Conservation (phyloP, 92 coral and sea anemone species). For the Ricordea florida region DNA sequence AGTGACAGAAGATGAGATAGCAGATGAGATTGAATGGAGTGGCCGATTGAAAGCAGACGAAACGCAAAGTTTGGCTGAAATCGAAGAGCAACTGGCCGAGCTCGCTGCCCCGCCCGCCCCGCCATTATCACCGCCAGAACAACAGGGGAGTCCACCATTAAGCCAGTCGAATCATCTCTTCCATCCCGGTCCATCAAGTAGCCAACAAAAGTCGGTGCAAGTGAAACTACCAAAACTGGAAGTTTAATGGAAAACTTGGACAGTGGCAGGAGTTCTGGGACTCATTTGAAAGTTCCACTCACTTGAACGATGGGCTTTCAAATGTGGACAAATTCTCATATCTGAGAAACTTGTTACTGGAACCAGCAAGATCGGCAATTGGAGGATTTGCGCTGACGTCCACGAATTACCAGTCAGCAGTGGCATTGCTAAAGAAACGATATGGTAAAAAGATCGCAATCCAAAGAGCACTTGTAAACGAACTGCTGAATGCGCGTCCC, state of each 20-base stretch:
- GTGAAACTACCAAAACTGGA: too few species aligned
- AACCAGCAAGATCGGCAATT: constrained; percentile 3
- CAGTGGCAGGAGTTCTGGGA: constrained; percentile 5
- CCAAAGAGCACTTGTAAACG: neutral
- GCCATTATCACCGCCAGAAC: too few species aligned
- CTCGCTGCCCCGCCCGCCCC: too few species aligned
- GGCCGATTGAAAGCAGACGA: neutral
- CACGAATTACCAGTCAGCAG: neutral
- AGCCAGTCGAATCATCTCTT: too few species aligned
- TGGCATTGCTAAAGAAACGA: neutral
- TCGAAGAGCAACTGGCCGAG: neutral
- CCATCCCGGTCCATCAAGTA: too few species aligned
- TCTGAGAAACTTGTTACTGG: constrained; percentile 7
- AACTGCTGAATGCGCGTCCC: too few species aligned
- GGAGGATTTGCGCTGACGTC: too few species aligned
- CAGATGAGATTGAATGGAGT: neutral
- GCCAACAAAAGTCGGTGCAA: too few species aligned
- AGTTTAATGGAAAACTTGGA: constrained; percentile 11
- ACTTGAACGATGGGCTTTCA: too few species aligned
- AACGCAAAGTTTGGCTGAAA: neutral
- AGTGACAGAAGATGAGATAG: neutral
- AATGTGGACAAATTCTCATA: too few species aligned
- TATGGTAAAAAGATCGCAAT: neutral
- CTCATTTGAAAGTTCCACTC: too few species aligned
- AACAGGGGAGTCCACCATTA: too few species aligned